Base-by-base conservation (phyloP, 1,140 invertebrate genomes). In the Musca vetustissima region DNA sequence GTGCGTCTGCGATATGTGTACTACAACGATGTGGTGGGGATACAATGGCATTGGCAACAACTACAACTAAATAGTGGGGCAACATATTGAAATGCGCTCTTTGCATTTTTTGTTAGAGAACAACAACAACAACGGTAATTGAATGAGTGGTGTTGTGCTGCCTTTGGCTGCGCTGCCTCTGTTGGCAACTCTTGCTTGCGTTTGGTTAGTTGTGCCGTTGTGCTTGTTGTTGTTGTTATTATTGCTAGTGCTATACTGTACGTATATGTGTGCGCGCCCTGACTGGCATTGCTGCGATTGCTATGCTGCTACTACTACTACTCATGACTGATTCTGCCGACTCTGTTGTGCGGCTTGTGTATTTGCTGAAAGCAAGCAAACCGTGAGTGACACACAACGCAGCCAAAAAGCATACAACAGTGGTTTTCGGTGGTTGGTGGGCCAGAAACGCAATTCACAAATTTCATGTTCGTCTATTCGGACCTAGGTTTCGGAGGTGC, bases 401-500 rank as follows among this genome's bases (percentile, higher is more conserved):
- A 64, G 28, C 17, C n/a, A n/a, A n/a, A 19, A 28, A 28, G 22
- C 21, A 67, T 6, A 24, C 28, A 55, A 67, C 28, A 36, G 57
- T 59, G 70, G 32, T 68, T 66, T 66, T 74, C 67, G 64, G 70
- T 72, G 74, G 66, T 78, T 74, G 71, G 73, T 76, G 78, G 77
- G 74, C 75, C 74, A 78, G 77, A 79, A 81, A 80, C 77, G 78
- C 73, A 81, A 76, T 74, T 81, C 77, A 73, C 72, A 70, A 79
- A 70, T 73, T 76, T 75, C 73, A 73, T 73, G 70, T 73, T 78
- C 71, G 77, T 79, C 77, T 81, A 81, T 82, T 82, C 80, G 78
- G 80, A 74, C 73, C 78, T 77, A 79, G 79, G 79, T 81, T 80
- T 81, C 78, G 79, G 79, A 79, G 75, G 77, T 80, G 79, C 78